A percentile compares a stretch with the other conserved stretches of the same genome.
Conservation (phyloP, 37 sponge, comb jelly and placozoan genomes). For the Axinella damicornis region DNA sequence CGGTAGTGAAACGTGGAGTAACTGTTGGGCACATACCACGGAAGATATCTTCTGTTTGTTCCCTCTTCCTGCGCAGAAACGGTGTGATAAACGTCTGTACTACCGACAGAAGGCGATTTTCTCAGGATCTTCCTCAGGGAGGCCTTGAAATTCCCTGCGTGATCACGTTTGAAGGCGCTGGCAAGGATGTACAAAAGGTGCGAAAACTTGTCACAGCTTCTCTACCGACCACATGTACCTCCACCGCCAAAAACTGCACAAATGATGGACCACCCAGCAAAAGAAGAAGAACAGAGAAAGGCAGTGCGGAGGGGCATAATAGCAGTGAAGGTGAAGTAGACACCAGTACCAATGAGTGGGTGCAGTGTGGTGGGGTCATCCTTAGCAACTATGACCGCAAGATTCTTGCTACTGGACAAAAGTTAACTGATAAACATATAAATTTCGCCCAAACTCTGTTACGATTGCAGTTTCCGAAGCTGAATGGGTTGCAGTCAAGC, state of each 20-base stretch:
- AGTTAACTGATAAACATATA: slow-evolving; percentile 11
- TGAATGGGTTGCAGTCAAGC: slow-evolving; percentile 9
- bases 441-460: slow-evolving; percentile 5
- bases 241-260: background rate
- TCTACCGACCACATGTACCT: background rate
- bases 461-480: background rate
- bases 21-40: slow-evolving; percentile 37
- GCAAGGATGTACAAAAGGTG: slow-evolving; percentile 11
- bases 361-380: background rate
- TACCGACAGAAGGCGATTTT: slow-evolving; percentile 6
- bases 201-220: no score
- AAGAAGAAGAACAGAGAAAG: background rate
- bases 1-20: background rate
- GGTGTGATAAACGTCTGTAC: slow-evolving; percentile 13
- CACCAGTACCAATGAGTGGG: no score
- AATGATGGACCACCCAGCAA: background rate
- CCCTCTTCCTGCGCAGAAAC: slow-evolving; percentile 26
- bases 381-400: background rate
- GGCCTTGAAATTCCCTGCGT: slow-evolving; percentile 33
- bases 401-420: slow-evolving; percentile 1
- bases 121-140: slow-evolving; percentile 28
- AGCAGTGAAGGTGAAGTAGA: background rate
- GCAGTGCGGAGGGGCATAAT: background rate
- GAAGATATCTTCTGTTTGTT: slow-evolving; percentile 30
- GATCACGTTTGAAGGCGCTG: no score